Evolutionary conservation across 2,797 vertebrate genomes (phyloP).

Genomic region (Nyctalus aviator): DNA sequence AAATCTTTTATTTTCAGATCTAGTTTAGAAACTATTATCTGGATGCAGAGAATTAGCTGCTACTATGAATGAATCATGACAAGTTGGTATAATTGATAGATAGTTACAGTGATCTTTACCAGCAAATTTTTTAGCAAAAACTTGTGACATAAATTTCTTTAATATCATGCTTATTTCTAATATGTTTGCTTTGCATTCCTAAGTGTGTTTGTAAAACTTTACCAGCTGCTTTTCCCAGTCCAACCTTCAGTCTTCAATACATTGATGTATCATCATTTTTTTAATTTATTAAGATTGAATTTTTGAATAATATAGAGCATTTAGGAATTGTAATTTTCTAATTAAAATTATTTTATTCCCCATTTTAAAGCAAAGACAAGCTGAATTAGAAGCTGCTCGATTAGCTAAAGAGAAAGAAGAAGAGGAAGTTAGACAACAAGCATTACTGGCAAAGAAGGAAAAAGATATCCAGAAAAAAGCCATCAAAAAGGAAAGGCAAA

Average conservation of each 20-base stretch:
- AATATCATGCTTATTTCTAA: background rate
- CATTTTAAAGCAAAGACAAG: conserved; percentile 92
- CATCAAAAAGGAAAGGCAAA: conserved; percentile 98
- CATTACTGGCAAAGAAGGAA: conserved; percentile 95
- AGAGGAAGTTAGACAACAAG: conserved; percentile 94
- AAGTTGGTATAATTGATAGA: background rate
- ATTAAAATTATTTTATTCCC: conserved; percentile 57
- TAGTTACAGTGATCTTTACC: background rate
- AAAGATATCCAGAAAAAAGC: conserved; percentile 99
- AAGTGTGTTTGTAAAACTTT: conserved; percentile 36
- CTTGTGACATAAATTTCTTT: background rate
- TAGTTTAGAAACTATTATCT: background rate
- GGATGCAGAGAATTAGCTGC: background rate
- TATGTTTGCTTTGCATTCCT: conserved; percentile 48
- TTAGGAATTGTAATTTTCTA: conserved; percentile 53
- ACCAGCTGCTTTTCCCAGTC: background rate
- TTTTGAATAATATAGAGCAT: conserved; percentile 36
- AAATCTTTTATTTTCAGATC: background rate
- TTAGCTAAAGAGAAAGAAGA: conserved; percentile 97
- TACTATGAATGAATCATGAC: background rate
- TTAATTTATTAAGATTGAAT: conserved; percentile 44
- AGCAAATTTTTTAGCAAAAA: conserved; percentile 18
- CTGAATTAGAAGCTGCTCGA: conserved; percentile 94
- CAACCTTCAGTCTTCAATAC: conserved; percentile 15
- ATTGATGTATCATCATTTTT: conserved; percentile 14